Percentiles rank a stretch among this genome's conserved stretches.
Conservation (phyloP, 2,113 vertebrate species). For the Chionomys nivalis region DNA sequence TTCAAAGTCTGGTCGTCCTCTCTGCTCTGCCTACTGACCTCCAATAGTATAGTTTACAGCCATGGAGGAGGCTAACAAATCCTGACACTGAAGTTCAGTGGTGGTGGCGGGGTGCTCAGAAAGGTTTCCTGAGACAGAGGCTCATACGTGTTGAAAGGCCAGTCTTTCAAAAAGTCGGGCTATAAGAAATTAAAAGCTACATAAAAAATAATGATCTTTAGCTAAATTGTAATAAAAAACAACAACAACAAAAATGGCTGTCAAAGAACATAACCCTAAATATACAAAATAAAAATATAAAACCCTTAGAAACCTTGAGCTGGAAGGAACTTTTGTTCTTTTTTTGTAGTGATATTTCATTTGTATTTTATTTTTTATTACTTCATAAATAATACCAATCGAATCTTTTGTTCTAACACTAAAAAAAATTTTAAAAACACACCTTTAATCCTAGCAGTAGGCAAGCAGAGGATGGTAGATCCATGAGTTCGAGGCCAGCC, state of each 20-base stretch:
- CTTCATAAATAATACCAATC: no score
- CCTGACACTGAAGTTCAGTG: not conserved
- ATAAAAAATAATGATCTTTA: not conserved
- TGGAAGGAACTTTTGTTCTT: not conserved
- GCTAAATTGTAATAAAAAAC: not conserved
- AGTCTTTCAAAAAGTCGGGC: not conserved
- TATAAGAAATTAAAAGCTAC: not conserved
- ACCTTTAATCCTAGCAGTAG: no score
- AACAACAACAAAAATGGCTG: not conserved
- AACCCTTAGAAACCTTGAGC: not conserved
- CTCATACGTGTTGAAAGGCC: not conserved
- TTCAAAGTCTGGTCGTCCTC: not conserved
- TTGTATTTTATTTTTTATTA: no score
- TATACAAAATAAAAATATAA: not conserved
- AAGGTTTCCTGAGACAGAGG: not conserved
- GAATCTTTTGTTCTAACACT: no score
- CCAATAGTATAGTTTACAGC: not conserved
- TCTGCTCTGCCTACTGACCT: not conserved
- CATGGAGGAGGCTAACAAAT: no score
- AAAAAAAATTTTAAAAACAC: no score
- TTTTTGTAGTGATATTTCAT: no score
- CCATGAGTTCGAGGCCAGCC: no score
- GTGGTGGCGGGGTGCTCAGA: not conserved
- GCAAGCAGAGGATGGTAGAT: no score
- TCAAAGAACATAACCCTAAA: not conserved